Evolutionary conservation across 2,113 vertebrate species (phyloP).

Genomic region (Carollia perspicillata): DNA sequence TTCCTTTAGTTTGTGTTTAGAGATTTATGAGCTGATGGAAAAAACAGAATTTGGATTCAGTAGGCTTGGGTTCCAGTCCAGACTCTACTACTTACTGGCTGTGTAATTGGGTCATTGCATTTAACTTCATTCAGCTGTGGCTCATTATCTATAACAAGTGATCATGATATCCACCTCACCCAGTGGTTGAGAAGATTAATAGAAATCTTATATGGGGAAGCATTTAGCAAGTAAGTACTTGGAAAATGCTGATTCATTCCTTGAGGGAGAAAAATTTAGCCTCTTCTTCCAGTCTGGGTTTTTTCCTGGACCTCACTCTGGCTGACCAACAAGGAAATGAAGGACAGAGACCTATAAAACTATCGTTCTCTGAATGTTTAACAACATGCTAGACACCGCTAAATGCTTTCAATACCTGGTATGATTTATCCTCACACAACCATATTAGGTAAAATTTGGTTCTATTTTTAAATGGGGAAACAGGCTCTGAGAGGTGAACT

Average conservation of each 20-base stretch:
- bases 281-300: not conserved
- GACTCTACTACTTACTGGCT: not conserved
- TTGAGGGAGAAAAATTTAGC: not conserved
- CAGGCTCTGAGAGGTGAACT: not conserved
- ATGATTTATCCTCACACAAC: not conserved
- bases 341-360: not conserved
- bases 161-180: not conserved
- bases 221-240: not conserved
- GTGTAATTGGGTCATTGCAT: not conserved
- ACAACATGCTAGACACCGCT: not conserved
- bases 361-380: not conserved
- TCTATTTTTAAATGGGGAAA: not conserved
- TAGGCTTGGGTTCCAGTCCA: not conserved
- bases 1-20: conserved; percentile 43
- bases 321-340: not conserved
- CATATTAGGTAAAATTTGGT: not conserved
- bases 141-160: not conserved
- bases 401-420: not conserved
- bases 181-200: not conserved
- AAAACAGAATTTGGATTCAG: not conserved
- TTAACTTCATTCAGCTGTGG: not conserved
- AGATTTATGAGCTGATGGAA: not conserved
- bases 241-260: not conserved
- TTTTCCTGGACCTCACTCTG: not conserved
- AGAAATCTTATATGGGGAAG: not conserved